phyloP scores from a whole-genome alignment of 2,888 invertebrate species.

The Clunio marinus region DNA sequence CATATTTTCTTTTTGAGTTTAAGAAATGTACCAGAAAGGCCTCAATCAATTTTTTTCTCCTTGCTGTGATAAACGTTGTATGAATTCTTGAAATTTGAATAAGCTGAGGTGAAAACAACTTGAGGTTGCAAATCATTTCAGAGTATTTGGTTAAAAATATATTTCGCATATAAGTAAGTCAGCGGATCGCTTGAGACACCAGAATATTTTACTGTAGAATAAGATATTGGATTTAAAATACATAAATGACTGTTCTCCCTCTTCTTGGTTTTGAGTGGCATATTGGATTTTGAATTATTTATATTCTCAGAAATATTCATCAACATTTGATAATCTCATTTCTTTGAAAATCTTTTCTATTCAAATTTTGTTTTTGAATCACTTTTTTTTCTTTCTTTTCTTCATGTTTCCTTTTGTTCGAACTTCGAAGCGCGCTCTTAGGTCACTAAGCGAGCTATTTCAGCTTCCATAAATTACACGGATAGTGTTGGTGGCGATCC shows the following conservation, averaged over 20 bases:
- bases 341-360: constrained; percentile 35
- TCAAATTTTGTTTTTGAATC: constrained; percentile 21
- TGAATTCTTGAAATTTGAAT: too few species aligned
- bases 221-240: not conserved
- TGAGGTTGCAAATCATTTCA: constrained; percentile 12
- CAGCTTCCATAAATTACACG: constrained; percentile 29
- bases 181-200: too few species aligned
- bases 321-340: constrained; percentile 35
- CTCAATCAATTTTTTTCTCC: not conserved
- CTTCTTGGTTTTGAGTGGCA: constrained; percentile 5
- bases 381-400: not conserved
- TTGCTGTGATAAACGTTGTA: too few species aligned
- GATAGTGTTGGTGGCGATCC: constrained; percentile 22
- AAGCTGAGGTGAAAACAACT: constrained; percentile 1
- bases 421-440: not conserved
- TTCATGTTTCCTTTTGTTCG: not conserved
- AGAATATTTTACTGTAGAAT: constrained; percentile 2
- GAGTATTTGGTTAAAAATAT: not conserved
- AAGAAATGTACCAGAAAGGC: too few species aligned
- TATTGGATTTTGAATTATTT: constrained; percentile 27
- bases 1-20: too few species aligned
- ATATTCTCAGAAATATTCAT: constrained; percentile 24
- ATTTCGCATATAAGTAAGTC: too few species aligned
- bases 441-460: constrained; percentile 23
- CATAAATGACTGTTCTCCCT: constrained; percentile 1